Percentiles rank a stretch among this genome's conserved stretches.
These are phyloP conservation scores for Microhierax caerulescens DNA, from an alignment of 2,797 vertebrate genomes.

Conservation along the genomic window DNA sequence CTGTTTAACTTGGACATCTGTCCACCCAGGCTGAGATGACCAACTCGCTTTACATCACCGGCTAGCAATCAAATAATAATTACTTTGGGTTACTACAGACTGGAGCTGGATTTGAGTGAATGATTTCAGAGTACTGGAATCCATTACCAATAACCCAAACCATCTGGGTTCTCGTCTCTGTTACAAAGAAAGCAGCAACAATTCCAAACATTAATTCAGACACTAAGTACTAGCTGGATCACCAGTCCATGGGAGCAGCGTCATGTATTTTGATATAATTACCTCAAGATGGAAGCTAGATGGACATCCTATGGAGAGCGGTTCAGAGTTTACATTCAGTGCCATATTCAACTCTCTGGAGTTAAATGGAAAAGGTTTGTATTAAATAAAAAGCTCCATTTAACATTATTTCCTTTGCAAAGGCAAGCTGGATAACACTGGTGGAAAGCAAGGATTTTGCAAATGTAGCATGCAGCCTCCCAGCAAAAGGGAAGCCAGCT, in stretches of 20 bases:
- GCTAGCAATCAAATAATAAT: conserved; percentile 60
- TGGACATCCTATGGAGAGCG: conserved; percentile 1
- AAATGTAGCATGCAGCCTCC: conserved; percentile 54
- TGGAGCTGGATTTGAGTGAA: conserved; percentile 39
- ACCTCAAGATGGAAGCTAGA: conserved; percentile 52
- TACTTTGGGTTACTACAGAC: conserved; percentile 50
- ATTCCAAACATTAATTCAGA: conserved; percentile 54
- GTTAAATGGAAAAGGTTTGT: conserved; percentile 61
- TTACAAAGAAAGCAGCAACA: conserved; percentile 63
- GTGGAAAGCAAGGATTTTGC: conserved; percentile 54
- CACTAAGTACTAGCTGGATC: conserved; percentile 42
- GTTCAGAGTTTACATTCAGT: conserved; percentile 60
- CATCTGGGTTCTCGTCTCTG: conserved; percentile 52
- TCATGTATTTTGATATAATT: conserved; percentile 35
- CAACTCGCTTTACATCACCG: conserved; percentile 51
- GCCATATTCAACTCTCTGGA: conserved; percentile 62
- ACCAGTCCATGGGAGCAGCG: conserved; percentile 19
- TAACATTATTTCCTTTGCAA: conserved; percentile 70
- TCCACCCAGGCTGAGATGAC: conserved; percentile 43
- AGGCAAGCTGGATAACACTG: conserved; percentile 44
- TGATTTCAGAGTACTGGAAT: conserved; percentile 64
- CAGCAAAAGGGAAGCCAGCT: conserved; percentile 52
- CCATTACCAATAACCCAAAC: conserved; percentile 64
- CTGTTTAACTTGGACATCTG: conserved; percentile 61
- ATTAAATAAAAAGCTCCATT: conserved; percentile 74